phyloP scores from a whole-genome alignment of 2,113 vertebrate genomes.

The Epinephelus lanceolatus region DNA sequence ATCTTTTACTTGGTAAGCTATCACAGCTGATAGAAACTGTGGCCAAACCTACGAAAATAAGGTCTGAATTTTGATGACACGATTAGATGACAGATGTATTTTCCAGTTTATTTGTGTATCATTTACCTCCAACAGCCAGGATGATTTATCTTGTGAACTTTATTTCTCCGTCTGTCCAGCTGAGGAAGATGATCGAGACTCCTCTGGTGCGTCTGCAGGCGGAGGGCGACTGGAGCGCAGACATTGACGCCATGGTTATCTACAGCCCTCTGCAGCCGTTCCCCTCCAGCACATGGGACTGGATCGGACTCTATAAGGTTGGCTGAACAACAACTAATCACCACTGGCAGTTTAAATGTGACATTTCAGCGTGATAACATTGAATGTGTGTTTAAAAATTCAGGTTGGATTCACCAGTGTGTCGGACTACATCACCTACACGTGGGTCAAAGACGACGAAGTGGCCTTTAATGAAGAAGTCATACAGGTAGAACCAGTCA shows the following conservation, averaged over 20 bases:
- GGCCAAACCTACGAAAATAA: no score
- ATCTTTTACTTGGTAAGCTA: no score
- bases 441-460: conserved; percentile 94
- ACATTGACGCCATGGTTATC: conserved; percentile 86
- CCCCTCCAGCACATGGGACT: conserved; percentile 93
- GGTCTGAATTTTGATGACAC: no score
- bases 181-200: conserved; percentile 84
- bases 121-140: not conserved
- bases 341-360: not conserved
- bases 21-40: no score
- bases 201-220: conserved; percentile 87
- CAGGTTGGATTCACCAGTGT: conserved; percentile 90
- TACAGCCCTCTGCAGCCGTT: conserved; percentile 87
- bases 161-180: conserved; percentile 71
- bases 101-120: not conserved
- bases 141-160: not conserved
- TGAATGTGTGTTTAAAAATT: conserved; percentile 17
- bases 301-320: conserved; percentile 97
- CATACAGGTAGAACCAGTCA: conserved; percentile 84
- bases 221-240: conserved; percentile 89
- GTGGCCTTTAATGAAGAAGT: conserved; percentile 81
- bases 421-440: conserved; percentile 92
- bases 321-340: not conserved
- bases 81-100: no score
- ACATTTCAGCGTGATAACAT: not conserved